Base-by-base conservation (phyloP, 2,888 invertebrate species). In the Lissonota sp. region DNA sequence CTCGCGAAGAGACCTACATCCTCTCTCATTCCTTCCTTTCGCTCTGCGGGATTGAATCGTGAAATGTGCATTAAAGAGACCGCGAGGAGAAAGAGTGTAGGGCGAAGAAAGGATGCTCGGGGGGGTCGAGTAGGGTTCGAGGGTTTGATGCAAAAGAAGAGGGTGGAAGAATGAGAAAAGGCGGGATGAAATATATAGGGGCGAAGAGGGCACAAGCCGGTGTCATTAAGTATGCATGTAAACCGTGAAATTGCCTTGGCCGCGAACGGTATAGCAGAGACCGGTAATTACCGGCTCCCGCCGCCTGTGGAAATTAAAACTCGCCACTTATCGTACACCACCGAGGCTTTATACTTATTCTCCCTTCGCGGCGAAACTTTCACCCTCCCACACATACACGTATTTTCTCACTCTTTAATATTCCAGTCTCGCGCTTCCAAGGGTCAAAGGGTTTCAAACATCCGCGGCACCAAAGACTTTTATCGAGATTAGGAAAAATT, bases 211-310 rank as follows among this genome's bases (percentile, higher is more conserved):
- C 37, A n/a, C 74, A 80, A 79, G 83, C 81, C 83, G 79, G 79
- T 83, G 75, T 80, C 87, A 85, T 88, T 87, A 87, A 87, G 83
- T 88, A 89, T 88, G 87, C 87, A 88, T 86, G 87, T 87, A 87
- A 87, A 85, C 86, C 87, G 86, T 85, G 87, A 88, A 88, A 89
- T 87, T 87, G 84, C 82, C 83, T 76, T 70, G 79, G 86, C 79
- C 83, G 80, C 78, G 83, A 26, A 26, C 26, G 26, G 26, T 26
- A 26, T 26, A 3, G 72, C 82, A 70, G 73, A 55, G 67, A 60
- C 75, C 81, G 84, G 86, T 88, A 88, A 89, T 89, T 89, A 86
- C 86, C 83, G 72, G 74, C 80, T 82, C 26, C 26, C 78, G 83
- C 80, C 81, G 82, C 79, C 78, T 83, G 85, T 83, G 79, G 84